phyloP scores from a whole-genome alignment of 2,888 invertebrate species.

The Capitulum mitella region DNA sequence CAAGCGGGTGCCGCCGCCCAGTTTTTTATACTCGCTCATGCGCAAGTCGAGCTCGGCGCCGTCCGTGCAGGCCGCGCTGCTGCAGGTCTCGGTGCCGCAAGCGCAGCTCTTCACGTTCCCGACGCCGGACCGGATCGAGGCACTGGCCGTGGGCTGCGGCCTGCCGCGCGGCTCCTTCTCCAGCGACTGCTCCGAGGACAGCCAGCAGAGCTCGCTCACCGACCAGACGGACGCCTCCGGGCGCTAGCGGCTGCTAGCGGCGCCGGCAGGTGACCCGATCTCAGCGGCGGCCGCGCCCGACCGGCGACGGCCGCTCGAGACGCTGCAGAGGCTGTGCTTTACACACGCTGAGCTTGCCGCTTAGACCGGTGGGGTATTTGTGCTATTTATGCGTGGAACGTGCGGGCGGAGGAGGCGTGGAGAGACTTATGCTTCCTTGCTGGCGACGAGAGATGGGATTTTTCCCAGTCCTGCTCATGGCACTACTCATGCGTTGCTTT shows the following conservation, averaged over 20 bases:
- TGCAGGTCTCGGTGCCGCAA: neutral
- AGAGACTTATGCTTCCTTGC: neutral
- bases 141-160: neutral
- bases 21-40: slow-evolving; percentile 12
- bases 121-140: neutral
- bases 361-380: neutral
- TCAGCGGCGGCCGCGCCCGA: neutral
- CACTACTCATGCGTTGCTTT: neutral
- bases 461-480: neutral
- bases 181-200: neutral
- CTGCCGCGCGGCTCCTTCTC: slow-evolving; percentile 17
- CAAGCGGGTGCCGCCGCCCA: neutral
- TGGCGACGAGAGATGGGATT: too few species aligned
- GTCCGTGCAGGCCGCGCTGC: neutral
- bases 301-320: neutral
- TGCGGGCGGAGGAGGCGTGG: neutral
- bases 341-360: neutral
- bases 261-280: neutral
- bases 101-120: neutral
- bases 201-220: neutral
- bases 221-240: slow-evolving; percentile 20
- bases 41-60: slow-evolving; percentile 17
- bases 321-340: neutral
- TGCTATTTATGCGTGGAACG: neutral
- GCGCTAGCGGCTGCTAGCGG: neutral